A percentile compares a stretch with the other conserved stretches of the same genome.
Evolutionary conservation across 2,888 invertebrate genomes (phyloP).

Genomic region (Euphydryas editha): DNA sequence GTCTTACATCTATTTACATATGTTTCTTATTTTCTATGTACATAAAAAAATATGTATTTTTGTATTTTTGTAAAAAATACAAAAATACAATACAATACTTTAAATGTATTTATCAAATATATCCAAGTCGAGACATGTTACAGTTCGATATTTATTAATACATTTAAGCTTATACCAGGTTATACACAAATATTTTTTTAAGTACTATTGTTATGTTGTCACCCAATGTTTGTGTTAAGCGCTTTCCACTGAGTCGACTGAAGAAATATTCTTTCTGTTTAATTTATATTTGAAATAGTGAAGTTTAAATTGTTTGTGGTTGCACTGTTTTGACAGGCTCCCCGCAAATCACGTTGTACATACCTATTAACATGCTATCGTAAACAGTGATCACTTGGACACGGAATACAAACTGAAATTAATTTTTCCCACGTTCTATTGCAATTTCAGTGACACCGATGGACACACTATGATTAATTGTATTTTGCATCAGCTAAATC

Average conservation of each 20-base stretch:
- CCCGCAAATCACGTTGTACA: slow-evolving; percentile 39
- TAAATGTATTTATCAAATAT: too few species aligned
- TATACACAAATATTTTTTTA: too few species aligned
- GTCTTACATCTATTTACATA: too few species aligned
- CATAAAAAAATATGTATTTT: too few species aligned
- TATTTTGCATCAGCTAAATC: slow-evolving; percentile 8
- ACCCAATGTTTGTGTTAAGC: not conserved
- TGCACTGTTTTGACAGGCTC: slow-evolving; percentile 42
- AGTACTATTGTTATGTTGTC: too few species aligned
- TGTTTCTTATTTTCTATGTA: too few species aligned
- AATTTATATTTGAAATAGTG: slow-evolving; percentile 25
- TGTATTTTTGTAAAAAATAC: too few species aligned
- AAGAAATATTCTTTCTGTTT: slow-evolving; percentile 15
- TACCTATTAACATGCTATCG: slow-evolving; percentile 34
- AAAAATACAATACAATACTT: too few species aligned
- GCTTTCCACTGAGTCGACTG: not conserved
- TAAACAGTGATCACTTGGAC: slow-evolving; percentile 27
- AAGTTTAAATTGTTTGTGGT: slow-evolving; percentile 38
- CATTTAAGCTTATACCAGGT: too few species aligned
- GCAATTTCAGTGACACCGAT: slow-evolving; percentile 22
- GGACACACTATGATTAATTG: slow-evolving; percentile 16
- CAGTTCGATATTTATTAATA: too few species aligned
- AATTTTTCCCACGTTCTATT: slow-evolving; percentile 25
- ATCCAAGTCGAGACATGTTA: too few species aligned
- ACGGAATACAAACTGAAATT: slow-evolving; percentile 18